A percentile compares a stretch with the other conserved stretches of the same genome.
These are phyloP conservation scores for Watsonalla binaria DNA, from an alignment of 2,888 invertebrate species.

Conservation along the genomic window DNA sequence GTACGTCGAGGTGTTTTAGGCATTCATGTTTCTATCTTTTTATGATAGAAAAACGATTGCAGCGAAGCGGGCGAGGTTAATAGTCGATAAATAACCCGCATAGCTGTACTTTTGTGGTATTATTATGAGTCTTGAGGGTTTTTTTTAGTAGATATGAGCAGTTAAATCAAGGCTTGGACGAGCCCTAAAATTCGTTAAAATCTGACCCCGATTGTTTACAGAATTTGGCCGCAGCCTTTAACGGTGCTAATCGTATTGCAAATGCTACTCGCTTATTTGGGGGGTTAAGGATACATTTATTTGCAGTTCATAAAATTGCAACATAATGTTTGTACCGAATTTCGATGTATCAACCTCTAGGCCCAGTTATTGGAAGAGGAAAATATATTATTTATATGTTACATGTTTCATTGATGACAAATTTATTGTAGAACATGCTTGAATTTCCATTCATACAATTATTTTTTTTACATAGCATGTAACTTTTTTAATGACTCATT, in stretches of 20 bases:
- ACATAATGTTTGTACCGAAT: not conserved
- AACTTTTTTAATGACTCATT: no score
- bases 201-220: conserved; percentile 39
- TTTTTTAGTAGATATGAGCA: conserved; percentile 5
- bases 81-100: conserved; percentile 20
- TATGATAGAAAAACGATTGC: conserved; percentile 44
- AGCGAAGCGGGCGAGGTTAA: conserved; percentile 18
- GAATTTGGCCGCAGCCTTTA: conserved; percentile 27
- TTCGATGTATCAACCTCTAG: not conserved
- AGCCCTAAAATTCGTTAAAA: conserved; percentile 19
- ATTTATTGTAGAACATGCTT: no score
- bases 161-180: conserved; percentile 14
- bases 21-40: conserved; percentile 63
- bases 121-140: not conserved
- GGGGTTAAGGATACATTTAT: not conserved
- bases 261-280: conserved; percentile 11
- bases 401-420: no score
- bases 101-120: conserved; percentile 6
- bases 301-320: not conserved
- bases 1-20: conserved; percentile 14
- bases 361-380: no score
- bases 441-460: no score
- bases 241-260: conserved; percentile 22
- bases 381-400: no score
- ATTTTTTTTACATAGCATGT: no score